These are phyloP conservation scores for Heteromyza rotundicornis DNA, from an alignment of 2,888 invertebrate species.

Conservation along the genomic window DNA sequence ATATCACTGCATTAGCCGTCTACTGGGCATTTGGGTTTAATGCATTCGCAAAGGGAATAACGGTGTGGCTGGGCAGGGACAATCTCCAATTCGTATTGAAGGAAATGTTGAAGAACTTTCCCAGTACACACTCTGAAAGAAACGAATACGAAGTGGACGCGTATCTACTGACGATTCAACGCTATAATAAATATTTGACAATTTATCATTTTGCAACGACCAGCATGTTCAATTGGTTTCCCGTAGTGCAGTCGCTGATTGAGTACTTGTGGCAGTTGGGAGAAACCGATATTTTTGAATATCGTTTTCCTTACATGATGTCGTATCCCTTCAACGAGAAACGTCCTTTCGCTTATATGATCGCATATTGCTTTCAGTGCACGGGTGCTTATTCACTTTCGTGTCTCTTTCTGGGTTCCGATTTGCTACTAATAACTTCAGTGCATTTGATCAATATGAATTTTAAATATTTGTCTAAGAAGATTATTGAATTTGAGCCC, in stretches of 20 bases:
- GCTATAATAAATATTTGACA: slow-evolving; percentile 24
- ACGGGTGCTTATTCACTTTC: slow-evolving; percentile 25
- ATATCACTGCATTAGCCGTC: slow-evolving; percentile 20
- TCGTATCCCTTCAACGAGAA: slow-evolving; percentile 27
- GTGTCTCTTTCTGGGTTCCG: slow-evolving; percentile 31
- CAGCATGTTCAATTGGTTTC: slow-evolving; percentile 33
- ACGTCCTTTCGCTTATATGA: slow-evolving; percentile 1
- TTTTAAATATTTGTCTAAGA: slow-evolving; percentile 31
- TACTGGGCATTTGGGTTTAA: slow-evolving; percentile 23
- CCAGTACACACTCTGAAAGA: slow-evolving; percentile 21
- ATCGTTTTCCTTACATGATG: slow-evolving; percentile 32
- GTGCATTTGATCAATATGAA: slow-evolving; percentile 40
- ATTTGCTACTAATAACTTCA: slow-evolving; percentile 31
- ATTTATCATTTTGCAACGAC: slow-evolving; percentile 31
- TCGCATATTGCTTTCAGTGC: slow-evolving; percentile 29
- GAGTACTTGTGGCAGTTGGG: too few species aligned
- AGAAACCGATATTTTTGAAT: too few species aligned
- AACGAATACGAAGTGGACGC: slow-evolving; percentile 24
- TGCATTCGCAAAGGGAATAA: slow-evolving; percentile 17
- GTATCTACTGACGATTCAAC: slow-evolving; percentile 23
- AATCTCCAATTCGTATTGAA: slow-evolving; percentile 15
- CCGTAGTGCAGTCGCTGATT: slow-evolving; percentile 27
- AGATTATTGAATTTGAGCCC: slow-evolving; percentile 32
- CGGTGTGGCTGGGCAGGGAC: slow-evolving; percentile 23
- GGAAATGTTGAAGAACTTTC: slow-evolving; percentile 29